Evolutionary conservation across 1,140 invertebrate species (phyloP), one percentile per base, ranked within the genome.

Genomic region (Megalonaias nervosa): DNA sequence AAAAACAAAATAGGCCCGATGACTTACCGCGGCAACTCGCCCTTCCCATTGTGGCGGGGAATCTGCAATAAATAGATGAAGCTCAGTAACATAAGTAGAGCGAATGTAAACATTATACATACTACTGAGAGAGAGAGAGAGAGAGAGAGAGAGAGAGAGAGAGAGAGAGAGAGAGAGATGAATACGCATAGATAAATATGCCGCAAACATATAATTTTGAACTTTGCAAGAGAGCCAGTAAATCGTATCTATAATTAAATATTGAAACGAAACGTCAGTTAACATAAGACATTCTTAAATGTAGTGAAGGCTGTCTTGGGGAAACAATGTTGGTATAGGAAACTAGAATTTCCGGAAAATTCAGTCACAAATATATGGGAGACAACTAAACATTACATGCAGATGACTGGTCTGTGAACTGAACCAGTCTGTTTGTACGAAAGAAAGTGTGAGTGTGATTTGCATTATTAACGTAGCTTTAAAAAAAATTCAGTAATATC

Each of bases 41-140:
- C 74, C 74, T 14, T 57, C 56, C 74, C 74, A 76, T 76, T 76
- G 74, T 38, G 55, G 65, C n/a, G 74, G 74, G 5, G 74, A 76
- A 12, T 70, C 74, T 76, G 68, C 16, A 76, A 60, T 23, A 17
- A 15, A 19, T 57, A 19, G 23, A 19, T 55, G 19, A 19, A 55
- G 48, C 21, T 11, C 2, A 55, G 56, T 23, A 21, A 57, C 13
- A 67, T 26, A 1, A n/a, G 48, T 26, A 31, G 23, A 31, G 17
- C 21, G 19, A 16, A 38, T 1, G 21, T 48, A 48, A 31, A 31
- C 16, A 67, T n/a, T 31, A 38, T 9, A 38, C n/a, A 13, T 23
- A 2, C 3, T 31, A 13, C 23, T 26, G 38, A 16, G 55, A 14
- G 31, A 62, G 15, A 55, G n/a, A 16, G 21, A 56, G n/a, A 69